Percentiles rank a stretch among this genome's conserved stretches.
These are phyloP conservation scores for Andrena trimmerana DNA, from an alignment of 2,888 invertebrate genomes.

Conservation along the genomic window DNA sequence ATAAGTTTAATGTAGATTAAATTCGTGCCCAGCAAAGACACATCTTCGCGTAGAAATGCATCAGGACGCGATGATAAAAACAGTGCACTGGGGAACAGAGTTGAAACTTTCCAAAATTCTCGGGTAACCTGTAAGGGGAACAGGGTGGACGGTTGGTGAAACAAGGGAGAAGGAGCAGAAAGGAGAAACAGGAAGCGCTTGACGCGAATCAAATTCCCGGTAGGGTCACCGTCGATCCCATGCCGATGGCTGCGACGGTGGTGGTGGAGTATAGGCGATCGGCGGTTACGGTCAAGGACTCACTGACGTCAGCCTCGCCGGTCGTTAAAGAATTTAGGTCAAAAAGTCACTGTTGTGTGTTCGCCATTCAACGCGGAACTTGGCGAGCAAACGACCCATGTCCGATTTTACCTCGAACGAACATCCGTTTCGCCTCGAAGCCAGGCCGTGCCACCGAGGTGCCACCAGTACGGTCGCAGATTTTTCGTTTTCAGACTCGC, in stretches of 20 bases:
- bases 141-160: slow-evolving; percentile 3
- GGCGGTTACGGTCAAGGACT: slow-evolving; percentile 83
- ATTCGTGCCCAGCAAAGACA: no score
- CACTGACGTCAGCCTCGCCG: slow-evolving; percentile 75
- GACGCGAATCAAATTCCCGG: slow-evolving; percentile 56
- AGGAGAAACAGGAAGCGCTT: slow-evolving; percentile 43
- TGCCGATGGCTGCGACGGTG: slow-evolving; percentile 32
- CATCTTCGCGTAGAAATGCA: no score
- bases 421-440: slow-evolving; percentile 6
- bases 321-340: slow-evolving; percentile 83
- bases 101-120: neutral
- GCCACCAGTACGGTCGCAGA: slow-evolving; percentile 14
- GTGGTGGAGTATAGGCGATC: slow-evolving; percentile 61
- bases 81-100: neutral
- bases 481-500: slow-evolving; percentile 66
- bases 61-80: neutral
- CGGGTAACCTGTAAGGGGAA: neutral
- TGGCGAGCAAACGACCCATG: slow-evolving; percentile 48
- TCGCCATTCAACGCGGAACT: slow-evolving; percentile 71
- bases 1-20: no score
- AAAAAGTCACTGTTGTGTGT: slow-evolving; percentile 81
- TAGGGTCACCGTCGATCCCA: slow-evolving; percentile 52
- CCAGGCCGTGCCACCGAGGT: neutral
- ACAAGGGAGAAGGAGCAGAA: slow-evolving; percentile 12
- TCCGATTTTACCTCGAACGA: slow-evolving; percentile 53